phyloP scores from a whole-genome alignment of 2,797 vertebrate genomes.

The Coreius guichenoti region DNA sequence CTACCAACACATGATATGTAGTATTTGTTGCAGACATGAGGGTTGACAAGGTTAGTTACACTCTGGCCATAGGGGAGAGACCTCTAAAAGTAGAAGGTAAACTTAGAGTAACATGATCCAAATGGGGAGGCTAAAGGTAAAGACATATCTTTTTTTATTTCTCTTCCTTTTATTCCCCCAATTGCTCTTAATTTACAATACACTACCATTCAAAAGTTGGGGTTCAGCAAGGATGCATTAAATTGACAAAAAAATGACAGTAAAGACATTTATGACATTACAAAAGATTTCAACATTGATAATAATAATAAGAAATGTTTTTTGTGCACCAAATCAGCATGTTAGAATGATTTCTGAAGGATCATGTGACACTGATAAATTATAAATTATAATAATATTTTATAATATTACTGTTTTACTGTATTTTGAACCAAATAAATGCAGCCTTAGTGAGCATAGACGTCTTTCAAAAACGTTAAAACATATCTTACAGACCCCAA shows the following conservation, averaged over 20 bases:
- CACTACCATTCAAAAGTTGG: background rate
- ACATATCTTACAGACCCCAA: background rate
- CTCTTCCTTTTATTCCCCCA: background rate
- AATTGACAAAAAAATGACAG: background rate
- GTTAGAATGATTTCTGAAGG: background rate
- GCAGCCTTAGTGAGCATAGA: background rate
- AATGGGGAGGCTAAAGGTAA: background rate
- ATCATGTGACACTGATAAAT: too few relatives aligned
- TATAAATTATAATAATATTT: background rate
- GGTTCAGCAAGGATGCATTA: constrained; percentile 5
- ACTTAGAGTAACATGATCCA: background rate
- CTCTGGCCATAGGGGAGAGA: constrained; percentile 12
- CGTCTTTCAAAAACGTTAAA: background rate
- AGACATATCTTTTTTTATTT: background rate
- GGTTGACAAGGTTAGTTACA: constrained; percentile 3
- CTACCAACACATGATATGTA: constrained; percentile 9
- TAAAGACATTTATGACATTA: background rate
- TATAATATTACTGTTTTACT: background rate
- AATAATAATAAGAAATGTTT: background rate
- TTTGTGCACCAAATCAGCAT: background rate
- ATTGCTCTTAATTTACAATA: background rate
- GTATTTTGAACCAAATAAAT: background rate
- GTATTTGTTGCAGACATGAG: background rate
- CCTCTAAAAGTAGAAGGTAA: background rate
- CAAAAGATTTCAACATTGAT: background rate